A percentile compares a stretch with the other conserved stretches of the same genome.
Conservation (phyloP, 2,113 vertebrate genomes). For the Capreolus pygargus region DNA sequence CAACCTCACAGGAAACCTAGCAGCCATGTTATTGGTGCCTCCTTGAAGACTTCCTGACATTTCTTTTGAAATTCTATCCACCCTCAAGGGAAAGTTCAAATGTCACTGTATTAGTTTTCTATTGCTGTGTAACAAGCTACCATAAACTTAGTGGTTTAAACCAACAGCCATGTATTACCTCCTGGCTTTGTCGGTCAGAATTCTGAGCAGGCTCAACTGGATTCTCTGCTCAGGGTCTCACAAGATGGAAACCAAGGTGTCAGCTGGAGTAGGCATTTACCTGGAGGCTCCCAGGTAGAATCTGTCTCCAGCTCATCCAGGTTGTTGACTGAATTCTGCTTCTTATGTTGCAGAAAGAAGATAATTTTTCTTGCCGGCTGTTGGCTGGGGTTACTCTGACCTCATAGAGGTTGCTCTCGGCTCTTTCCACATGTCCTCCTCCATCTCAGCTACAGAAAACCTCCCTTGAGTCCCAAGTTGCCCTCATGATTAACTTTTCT, state of each 20-base stretch:
- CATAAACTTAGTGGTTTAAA: not conserved
- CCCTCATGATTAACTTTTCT: not conserved
- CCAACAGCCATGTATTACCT: not conserved
- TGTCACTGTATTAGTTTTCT: not conserved
- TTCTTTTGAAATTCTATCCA: not conserved
- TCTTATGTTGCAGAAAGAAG: not conserved
- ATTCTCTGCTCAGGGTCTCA: not conserved
- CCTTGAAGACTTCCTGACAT: not conserved
- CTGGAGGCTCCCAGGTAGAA: not conserved
- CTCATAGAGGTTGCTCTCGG: not conserved
- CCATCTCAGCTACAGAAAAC: not conserved
- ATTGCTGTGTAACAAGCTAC: not conserved
- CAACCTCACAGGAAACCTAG: not conserved
- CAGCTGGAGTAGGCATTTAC: not conserved
- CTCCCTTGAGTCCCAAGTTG: not conserved
- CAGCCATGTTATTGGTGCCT: accelerated
- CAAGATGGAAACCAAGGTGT: not conserved
- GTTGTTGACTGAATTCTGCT: not conserved
- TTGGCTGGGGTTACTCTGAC: not conserved
- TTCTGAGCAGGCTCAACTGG: not conserved
- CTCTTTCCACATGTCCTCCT: not conserved
- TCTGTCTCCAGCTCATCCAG: not conserved
- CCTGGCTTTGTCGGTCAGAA: not conserved
- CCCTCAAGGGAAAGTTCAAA: not conserved
- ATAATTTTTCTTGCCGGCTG: not conserved